Evolutionary conservation across 2,797 vertebrate genomes (phyloP).

Genomic region (Gila robusta): DNA sequence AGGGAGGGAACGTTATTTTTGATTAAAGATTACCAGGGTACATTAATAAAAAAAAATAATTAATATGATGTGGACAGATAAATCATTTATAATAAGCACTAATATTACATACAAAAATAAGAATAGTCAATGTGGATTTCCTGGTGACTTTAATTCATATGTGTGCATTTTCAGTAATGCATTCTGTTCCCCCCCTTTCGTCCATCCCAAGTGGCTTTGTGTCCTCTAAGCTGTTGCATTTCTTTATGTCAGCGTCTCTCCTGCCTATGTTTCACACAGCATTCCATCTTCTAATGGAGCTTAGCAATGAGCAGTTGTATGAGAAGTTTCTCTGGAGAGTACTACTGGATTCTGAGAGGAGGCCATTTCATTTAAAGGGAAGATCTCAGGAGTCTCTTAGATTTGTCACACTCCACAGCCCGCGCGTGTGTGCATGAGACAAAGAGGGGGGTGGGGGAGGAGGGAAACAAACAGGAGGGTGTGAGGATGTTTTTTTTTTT

Average conservation of each 20-base stretch:
- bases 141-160: neutral
- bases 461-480: constrained; percentile 22
- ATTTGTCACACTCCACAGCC: constrained; percentile 55
- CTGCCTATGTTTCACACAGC: constrained; percentile 34
- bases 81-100: neutral
- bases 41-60: neutral
- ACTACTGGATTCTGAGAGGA: constrained; percentile 42
- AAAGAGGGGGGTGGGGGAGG: neutral
- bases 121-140: neutral
- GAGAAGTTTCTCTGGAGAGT: constrained; percentile 46
- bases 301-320: constrained; percentile 37
- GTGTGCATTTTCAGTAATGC: neutral
- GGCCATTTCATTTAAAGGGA: constrained; percentile 59
- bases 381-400: constrained; percentile 56
- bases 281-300: constrained; percentile 40
- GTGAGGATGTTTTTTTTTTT: constrained; percentile 41
- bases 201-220: neutral
- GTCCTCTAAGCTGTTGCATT: constrained; percentile 37
- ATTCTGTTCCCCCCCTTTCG: neutral
- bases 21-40: neutral
- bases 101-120: neutral
- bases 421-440: constrained; percentile 14
- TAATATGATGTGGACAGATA: neutral
- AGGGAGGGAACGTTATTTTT: too few species aligned
- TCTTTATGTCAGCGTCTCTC: constrained; percentile 19